phyloP scores from a whole-genome alignment of 2,113 vertebrate genomes.

The Neodontobutis hainanensis region DNA sequence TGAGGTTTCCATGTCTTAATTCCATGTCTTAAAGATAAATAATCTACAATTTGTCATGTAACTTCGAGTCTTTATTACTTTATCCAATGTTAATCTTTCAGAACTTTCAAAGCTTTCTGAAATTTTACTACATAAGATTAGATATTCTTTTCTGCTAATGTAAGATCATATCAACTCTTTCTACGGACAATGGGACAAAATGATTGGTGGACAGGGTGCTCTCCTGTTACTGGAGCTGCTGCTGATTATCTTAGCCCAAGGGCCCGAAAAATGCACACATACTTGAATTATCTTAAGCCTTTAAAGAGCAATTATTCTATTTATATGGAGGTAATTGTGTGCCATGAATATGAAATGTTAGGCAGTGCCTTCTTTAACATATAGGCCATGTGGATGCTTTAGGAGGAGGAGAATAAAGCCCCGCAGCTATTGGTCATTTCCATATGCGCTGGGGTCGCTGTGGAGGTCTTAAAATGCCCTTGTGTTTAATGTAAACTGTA shows the following conservation, averaged over 20 bases:
- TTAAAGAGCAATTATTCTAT: slow-evolving; percentile 72
- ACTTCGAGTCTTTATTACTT: not conserved
- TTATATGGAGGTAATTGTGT: slow-evolving; percentile 75
- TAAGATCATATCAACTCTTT: not conserved
- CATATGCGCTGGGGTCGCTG: slow-evolving; percentile 67
- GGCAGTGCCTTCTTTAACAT: slow-evolving; percentile 67
- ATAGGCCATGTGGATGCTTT: slow-evolving; percentile 49
- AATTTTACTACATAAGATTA: too few species aligned
- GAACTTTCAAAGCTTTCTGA: not conserved
- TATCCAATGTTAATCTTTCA: not conserved
- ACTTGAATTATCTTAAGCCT: slow-evolving; percentile 74
- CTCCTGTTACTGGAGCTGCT: slow-evolving; percentile 32
- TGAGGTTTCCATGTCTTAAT: not conserved
- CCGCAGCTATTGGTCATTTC: slow-evolving; percentile 75
- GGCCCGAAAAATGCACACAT: slow-evolving; percentile 57
- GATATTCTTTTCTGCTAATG: too few species aligned
- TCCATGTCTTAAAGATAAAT: not conserved
- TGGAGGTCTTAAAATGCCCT: slow-evolving; percentile 53
- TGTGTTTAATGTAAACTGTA: slow-evolving; percentile 77
- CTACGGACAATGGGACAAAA: not conserved
- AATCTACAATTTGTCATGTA: not conserved
- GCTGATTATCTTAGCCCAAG: slow-evolving; percentile 53
- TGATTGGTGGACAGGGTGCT: slow-evolving; percentile 36
- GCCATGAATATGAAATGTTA: slow-evolving; percentile 80
- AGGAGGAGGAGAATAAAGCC: slow-evolving; percentile 65